Percentiles rank a stretch among this genome's conserved stretches.
phyloP scores from a whole-genome alignment of 2,888 invertebrate genomes.

The Rotaria sp. region DNA sequence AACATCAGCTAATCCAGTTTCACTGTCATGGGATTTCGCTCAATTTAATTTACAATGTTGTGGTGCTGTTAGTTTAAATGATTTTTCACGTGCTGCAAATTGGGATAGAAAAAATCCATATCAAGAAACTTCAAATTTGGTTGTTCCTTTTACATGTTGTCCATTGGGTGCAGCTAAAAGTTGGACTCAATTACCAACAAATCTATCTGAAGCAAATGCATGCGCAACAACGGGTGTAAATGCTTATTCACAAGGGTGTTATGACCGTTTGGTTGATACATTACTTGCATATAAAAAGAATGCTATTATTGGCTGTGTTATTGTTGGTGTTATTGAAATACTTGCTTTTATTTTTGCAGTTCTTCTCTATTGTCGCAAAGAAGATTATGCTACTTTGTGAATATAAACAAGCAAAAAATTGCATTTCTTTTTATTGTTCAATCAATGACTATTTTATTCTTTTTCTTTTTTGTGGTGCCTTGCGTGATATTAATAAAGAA shows the following conservation, averaged over 20 bases:
- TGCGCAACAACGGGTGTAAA: not conserved
- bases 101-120: not conserved
- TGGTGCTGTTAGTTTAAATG: not conserved
- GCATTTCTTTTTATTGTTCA: not conserved
- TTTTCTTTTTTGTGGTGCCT: not conserved
- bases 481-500: not conserved
- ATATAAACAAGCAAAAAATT: not conserved
- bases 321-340: not conserved
- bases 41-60: slow-evolving; percentile 21
- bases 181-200: not conserved
- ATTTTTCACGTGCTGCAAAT: not conserved
- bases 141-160: slow-evolving; percentile 7
- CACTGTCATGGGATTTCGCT: slow-evolving; percentile 6
- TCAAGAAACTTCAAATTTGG: too few relatives aligned
- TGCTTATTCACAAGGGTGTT: not conserved
- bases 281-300: not conserved
- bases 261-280: not conserved
- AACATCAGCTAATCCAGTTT: not conserved
- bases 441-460: not conserved
- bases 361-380: not conserved
- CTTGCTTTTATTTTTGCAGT: not conserved
- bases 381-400: not conserved
- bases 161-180: not conserved
- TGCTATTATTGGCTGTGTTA: not conserved
- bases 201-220: not conserved